phyloP scores from a whole-genome alignment of 2,797 vertebrate genomes.

The Pipistrellus kuhlii region DNA sequence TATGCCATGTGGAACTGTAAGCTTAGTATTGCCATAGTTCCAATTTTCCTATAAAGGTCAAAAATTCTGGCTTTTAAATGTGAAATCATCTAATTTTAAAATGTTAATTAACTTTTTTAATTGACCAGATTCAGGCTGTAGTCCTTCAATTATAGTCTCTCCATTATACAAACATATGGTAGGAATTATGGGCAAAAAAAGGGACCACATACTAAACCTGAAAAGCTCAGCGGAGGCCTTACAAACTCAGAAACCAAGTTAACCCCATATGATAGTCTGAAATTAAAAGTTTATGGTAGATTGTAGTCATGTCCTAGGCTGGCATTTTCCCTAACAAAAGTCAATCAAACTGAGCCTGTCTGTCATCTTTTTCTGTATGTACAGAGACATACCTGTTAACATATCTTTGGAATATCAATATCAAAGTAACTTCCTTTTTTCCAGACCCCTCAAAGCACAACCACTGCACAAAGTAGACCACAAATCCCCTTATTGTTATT shows the following conservation, averaged over 20 bases:
- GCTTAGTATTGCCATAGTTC: neutral
- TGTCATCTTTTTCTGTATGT: neutral
- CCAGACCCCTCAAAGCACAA: neutral
- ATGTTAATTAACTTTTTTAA: slow-evolving; percentile 26
- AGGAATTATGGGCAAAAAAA: neutral
- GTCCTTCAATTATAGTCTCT: neutral
- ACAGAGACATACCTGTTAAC: neutral
- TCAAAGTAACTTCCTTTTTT: neutral
- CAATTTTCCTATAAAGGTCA: slow-evolving; percentile 9
- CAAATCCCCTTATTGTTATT: neutral
- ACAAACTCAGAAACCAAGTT: neutral
- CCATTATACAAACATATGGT: neutral
- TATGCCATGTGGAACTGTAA: neutral
- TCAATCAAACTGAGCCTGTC: neutral
- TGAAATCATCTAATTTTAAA: slow-evolving; percentile 48
- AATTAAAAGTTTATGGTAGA: neutral
- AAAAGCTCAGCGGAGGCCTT: neutral
- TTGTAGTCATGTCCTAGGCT: neutral
- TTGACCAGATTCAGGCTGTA: neutral
- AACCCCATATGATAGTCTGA: neutral
- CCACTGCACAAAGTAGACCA: neutral
- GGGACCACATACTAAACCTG: neutral
- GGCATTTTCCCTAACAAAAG: neutral
- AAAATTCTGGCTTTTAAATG: slow-evolving; percentile 46
- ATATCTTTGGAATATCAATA: neutral